phyloP scores from a whole-genome alignment of 1,140 invertebrate species.

The Globodera ellingtonae region DNA sequence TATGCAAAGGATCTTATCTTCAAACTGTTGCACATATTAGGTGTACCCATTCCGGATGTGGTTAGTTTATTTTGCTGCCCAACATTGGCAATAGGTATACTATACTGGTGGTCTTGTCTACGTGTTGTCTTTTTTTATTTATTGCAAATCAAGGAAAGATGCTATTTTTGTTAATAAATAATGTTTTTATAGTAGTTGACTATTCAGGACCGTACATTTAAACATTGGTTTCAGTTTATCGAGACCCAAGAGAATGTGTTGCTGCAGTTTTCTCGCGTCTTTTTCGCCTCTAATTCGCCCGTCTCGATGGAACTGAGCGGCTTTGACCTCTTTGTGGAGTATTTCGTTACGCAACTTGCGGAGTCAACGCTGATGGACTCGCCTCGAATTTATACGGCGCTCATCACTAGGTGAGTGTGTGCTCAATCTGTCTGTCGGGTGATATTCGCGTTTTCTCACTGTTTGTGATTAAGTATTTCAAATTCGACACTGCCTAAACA shows the following conservation, averaged over 20 bases:
- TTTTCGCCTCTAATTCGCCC: slow-evolving; percentile 2
- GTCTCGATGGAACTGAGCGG: slow-evolving; percentile 11
- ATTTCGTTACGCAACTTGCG: slow-evolving; percentile 11
- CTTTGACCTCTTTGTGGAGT: slow-evolving; percentile 1
- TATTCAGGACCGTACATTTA: neutral
- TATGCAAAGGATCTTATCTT: slow-evolving; percentile 12
- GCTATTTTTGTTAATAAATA: no score
- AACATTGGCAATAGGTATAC: neutral
- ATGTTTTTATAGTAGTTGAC: neutral
- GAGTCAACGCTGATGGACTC: slow-evolving; percentile 20
- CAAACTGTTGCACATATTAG: slow-evolving; percentile 24
- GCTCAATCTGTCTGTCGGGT: neutral
- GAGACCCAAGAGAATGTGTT: slow-evolving; percentile 13
- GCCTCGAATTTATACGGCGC: slow-evolving; percentile 22
- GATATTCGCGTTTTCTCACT: neutral
- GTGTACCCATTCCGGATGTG: slow-evolving; percentile 11
- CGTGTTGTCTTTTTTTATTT: no score
- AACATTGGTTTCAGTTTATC: neutral
- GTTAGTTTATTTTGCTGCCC: slow-evolving; percentile 4
- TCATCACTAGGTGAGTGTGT: neutral
- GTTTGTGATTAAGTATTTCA: neutral
- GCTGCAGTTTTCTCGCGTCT: slow-evolving; percentile 3
- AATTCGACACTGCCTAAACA: slow-evolving; percentile 11
- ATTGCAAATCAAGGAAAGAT: no score
- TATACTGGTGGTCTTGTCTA: neutral